A percentile compares a stretch with the other conserved stretches of the same genome.
Evolutionary conservation across 2,888 invertebrate species (phyloP).

Genomic region (Myopa tessellatipennis): DNA sequence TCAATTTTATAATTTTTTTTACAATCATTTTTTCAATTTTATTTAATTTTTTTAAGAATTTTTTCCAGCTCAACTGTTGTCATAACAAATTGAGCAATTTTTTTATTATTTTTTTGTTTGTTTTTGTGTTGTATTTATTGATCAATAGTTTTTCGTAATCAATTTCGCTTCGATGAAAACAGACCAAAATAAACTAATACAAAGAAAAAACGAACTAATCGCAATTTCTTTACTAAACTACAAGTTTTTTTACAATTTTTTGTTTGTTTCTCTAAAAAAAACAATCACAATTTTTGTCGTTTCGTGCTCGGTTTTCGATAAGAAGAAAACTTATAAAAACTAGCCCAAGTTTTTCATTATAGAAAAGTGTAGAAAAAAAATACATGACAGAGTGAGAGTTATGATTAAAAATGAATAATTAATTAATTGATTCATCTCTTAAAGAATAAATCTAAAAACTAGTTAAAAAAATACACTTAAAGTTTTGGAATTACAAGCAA

Average conservation of each 20-base stretch:
- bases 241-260: background rate
- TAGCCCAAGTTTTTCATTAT: background rate
- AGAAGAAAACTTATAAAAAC: background rate
- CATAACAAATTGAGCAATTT: conserved; percentile 23
- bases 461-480: conserved; percentile 31
- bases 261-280: conserved; percentile 27
- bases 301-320: conserved; percentile 31
- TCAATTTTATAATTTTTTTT: conserved; percentile 31
- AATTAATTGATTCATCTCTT: background rate
- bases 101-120: conserved; percentile 32
- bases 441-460: conserved; percentile 28
- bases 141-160: conserved; percentile 16
- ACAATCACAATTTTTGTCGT: conserved; percentile 35
- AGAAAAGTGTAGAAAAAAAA: no score
- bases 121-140: conserved; percentile 35
- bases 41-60: conserved; percentile 43
- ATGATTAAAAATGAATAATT: conserved; percentile 16
- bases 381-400: no score
- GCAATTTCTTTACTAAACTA: conserved; percentile 22
- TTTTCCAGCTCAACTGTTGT: conserved; percentile 35
- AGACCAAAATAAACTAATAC: background rate
- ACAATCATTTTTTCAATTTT: conserved; percentile 44
- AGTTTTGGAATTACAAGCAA: conserved; percentile 35
- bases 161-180: conserved; percentile 20
- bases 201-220: background rate